A percentile compares a stretch with the other conserved stretches of the same genome.
phyloP scores from a whole-genome alignment of 2,797 vertebrate genomes.

The Oreortyx pictus region DNA sequence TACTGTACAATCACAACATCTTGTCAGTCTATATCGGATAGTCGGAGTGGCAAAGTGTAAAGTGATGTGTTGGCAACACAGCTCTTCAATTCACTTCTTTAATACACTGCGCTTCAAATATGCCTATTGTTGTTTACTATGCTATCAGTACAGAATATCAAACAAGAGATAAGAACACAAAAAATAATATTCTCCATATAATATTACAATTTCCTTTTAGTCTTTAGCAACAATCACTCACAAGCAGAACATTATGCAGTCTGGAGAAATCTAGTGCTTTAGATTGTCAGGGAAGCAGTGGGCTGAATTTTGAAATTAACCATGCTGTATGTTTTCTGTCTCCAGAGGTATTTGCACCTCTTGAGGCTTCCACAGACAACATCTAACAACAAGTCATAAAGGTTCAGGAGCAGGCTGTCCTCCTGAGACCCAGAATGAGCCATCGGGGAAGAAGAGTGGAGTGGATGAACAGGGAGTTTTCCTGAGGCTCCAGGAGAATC shows the following conservation, averaged over 20 bases:
- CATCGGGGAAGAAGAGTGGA: no score
- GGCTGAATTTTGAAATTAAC: not conserved
- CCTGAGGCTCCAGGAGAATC: no score
- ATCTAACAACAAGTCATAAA: not conserved
- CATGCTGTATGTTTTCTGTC: not conserved
- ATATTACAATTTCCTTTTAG: not conserved
- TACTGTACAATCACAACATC: not conserved
- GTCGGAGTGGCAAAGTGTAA: not conserved
- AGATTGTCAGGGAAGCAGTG: not conserved
- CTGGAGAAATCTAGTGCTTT: not conserved
- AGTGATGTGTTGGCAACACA: accelerated
- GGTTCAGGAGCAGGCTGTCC: no score
- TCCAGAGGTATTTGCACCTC: not conserved
- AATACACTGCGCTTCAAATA: not conserved
- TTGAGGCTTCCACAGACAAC: not conserved
- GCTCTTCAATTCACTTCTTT: not conserved
- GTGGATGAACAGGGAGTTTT: no score
- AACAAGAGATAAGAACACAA: not conserved
- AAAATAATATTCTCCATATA: not conserved
- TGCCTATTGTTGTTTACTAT: not conserved
- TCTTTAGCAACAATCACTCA: not conserved
- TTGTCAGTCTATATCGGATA: not conserved
- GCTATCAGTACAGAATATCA: not conserved
- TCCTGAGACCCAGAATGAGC: no score
- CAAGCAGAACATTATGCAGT: not conserved